Conservation (phyloP, 2,888 invertebrate species). For the Cryptus armator region DNA sequence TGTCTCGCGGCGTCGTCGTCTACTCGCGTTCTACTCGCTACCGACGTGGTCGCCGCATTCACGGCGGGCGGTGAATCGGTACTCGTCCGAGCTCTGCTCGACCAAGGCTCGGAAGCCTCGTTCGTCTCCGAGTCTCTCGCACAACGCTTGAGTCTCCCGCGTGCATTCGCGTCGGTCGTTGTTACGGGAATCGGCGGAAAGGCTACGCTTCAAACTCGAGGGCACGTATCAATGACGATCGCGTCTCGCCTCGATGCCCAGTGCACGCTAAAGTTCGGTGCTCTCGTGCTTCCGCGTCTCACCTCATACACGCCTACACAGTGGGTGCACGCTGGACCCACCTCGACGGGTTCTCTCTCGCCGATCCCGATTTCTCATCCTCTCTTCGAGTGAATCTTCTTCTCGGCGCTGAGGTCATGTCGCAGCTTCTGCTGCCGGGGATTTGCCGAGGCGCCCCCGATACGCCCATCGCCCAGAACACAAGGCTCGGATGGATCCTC, state of each 20-base stretch:
- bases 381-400: neutral
- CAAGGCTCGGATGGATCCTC: neutral
- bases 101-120: no score
- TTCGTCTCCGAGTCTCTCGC: no score
- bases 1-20: neutral
- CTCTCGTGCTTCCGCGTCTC: neutral
- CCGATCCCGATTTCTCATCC: neutral
- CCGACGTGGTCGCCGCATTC: neutral
- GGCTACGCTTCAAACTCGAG: neutral
- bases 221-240: neutral
- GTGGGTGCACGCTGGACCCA: neutral
- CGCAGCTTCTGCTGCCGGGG: neutral
- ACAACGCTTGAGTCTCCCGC: no score
- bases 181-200: conserved; percentile 10
- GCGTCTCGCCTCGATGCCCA: neutral
- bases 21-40: neutral
- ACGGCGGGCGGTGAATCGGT: no score
- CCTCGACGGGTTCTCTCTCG: neutral
- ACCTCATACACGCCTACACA: neutral
- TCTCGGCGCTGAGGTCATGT: neutral
- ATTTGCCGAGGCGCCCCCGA: neutral
- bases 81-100: no score
- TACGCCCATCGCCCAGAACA: neutral
- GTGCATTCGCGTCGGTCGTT: neutral
- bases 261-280: neutral